Conservation (phyloP, 37 sponge, comb jelly and placozoan species). For the Dysidea cf. avara region DNA sequence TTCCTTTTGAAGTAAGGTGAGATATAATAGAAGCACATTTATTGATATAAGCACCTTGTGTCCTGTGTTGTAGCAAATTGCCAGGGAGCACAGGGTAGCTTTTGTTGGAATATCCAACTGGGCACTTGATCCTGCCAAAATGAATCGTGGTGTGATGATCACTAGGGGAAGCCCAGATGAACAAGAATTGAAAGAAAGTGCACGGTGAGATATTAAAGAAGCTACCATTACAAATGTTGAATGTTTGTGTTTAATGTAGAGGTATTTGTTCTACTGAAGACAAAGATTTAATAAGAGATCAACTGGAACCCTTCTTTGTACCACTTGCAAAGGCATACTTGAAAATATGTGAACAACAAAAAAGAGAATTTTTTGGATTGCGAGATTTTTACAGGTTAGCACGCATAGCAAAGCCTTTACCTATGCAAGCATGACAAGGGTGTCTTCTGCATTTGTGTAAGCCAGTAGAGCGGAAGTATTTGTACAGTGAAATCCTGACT, state of each 20-base stretch:
- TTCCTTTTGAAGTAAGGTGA: too few relatives aligned
- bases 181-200: slow-evolving; percentile 67
- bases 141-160: slow-evolving; percentile 88
- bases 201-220: slow-evolving; percentile 35
- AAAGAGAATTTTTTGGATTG: slow-evolving; percentile 80
- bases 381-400: slow-evolving; percentile 88
- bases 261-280: slow-evolving; percentile 57
- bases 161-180: slow-evolving; percentile 65
- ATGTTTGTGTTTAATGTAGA: not conserved
- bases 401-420: too few relatives aligned
- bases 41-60: too few relatives aligned
- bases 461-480: too few relatives aligned
- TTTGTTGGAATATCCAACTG: slow-evolving; percentile 92
- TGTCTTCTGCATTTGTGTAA: too few relatives aligned
- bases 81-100: slow-evolving; percentile 53
- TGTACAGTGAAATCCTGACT: not conserved
- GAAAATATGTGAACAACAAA: slow-evolving; percentile 33
- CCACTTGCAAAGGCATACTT: slow-evolving; percentile 48
- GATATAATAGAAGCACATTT: too few relatives aligned
- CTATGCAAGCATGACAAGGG: too few relatives aligned
- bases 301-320: slow-evolving; percentile 11
- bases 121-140: slow-evolving; percentile 92
- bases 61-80: slow-evolving; percentile 30
- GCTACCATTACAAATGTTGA: too few relatives aligned
- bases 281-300: slow-evolving; percentile 18